Conservation (phyloP, 2,113 vertebrate genomes). For the Tauraco erythrolophus region DNA sequence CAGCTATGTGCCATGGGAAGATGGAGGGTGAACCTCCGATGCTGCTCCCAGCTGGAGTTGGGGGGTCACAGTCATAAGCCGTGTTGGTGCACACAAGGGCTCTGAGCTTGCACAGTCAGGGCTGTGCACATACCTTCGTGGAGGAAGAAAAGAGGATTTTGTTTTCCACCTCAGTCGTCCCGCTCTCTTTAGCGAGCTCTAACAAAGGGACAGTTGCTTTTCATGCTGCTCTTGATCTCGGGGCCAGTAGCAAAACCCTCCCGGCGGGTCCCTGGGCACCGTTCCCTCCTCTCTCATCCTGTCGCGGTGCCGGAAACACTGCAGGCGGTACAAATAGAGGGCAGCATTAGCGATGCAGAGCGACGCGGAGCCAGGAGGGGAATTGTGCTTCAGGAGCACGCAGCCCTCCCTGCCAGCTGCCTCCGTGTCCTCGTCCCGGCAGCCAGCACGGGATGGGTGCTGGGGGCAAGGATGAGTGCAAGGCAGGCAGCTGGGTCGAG, state of each 20-base stretch:
- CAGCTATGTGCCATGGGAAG: not conserved
- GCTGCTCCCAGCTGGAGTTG: not conserved
- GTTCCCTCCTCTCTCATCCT: not conserved
- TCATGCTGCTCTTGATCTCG: slow-evolving; percentile 41
- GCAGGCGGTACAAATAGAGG: not conserved
- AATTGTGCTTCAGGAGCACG: not conserved
- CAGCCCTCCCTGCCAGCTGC: not conserved
- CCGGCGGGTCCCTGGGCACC: not conserved
- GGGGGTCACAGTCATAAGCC: accelerated
- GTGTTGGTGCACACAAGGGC: accelerated
- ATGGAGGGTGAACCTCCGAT: accelerated
- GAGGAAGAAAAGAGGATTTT: not conserved
- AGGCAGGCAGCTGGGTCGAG: accelerated
- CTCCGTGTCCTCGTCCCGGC: accelerated
- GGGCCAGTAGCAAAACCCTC: slow-evolving; percentile 23
- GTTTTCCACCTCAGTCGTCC: not conserved
- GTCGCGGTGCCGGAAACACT: not conserved
- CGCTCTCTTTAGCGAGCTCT: not conserved
- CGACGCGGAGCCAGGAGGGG: not conserved
- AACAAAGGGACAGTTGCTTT: slow-evolving; percentile 44
- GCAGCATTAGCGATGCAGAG: not conserved
- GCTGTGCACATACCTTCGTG: accelerated
- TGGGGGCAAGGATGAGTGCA: not conserved
- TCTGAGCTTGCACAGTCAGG: accelerated
- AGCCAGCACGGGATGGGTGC: not conserved